Conservation (phyloP, 2,797 vertebrate species). For the Oreochromis mossambicus region DNA sequence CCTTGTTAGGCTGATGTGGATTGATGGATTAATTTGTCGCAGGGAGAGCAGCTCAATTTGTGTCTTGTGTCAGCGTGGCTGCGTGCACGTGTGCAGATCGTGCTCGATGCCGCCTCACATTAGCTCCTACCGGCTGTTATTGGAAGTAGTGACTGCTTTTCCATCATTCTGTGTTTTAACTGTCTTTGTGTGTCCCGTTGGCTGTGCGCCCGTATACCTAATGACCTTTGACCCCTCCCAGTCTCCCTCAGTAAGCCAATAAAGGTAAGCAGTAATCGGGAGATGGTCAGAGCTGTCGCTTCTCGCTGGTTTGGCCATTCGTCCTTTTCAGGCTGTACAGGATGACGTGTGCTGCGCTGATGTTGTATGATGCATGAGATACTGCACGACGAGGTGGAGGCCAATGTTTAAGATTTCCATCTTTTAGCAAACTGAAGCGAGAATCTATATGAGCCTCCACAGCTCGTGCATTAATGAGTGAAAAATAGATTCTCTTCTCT, state of each 20-base stretch:
- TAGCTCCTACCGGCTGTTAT: background rate
- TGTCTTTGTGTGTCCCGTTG: background rate
- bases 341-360: conserved; percentile 11
- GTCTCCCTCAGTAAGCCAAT: conserved; percentile 55
- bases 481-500: background rate
- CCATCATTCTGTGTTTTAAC: conserved; percentile 3
- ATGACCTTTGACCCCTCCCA: conserved; percentile 54
- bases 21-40: conserved; percentile 59
- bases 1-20: conserved; percentile 55
- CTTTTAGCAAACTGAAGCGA: background rate
- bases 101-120: background rate
- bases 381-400: background rate
- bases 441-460: background rate
- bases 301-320: conserved; percentile 44
- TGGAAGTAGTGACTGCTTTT: background rate
- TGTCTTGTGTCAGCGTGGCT: background rate
- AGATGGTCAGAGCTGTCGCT: conserved; percentile 63
- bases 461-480: background rate
- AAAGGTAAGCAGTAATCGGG: conserved; percentile 68
- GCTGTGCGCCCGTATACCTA: conserved; percentile 20
- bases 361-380: background rate
- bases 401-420: background rate
- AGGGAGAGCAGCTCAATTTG: conserved; percentile 14
- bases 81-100: background rate
- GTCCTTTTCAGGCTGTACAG: conserved; percentile 46